Conservation (phyloP, 2,113 vertebrate species). For the Donacobius atricapilla region DNA sequence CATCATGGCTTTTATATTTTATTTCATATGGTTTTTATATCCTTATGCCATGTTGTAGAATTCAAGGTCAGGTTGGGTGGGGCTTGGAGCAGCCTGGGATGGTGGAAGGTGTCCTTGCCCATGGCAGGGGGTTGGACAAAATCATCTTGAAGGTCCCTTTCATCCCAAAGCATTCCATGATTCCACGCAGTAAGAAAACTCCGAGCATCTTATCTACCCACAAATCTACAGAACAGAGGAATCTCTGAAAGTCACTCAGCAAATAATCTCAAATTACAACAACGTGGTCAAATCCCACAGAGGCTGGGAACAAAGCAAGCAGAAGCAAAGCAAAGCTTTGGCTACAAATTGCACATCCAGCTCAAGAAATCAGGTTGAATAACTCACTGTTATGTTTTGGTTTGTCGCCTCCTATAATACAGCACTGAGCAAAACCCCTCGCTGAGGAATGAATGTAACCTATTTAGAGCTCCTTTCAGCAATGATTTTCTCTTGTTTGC, state of each 20-base stretch:
- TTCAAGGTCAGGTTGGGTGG: not conserved
- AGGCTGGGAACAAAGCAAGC: not conserved
- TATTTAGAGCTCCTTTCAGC: not conserved
- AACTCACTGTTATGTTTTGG: not conserved
- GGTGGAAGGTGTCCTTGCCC: not conserved
- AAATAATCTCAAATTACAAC: not conserved
- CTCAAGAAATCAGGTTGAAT: not conserved
- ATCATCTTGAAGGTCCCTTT: not conserved
- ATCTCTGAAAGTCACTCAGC: not conserved
- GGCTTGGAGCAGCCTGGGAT: not conserved
- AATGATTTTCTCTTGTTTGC: not conserved
- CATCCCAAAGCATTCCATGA: not conserved
- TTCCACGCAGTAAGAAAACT: not conserved
- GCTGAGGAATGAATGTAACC: not conserved
- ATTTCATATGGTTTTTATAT: not conserved
- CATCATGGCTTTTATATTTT: fast-evolving
- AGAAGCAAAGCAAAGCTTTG: not conserved
- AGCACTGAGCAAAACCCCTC: not conserved
- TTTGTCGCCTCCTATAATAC: not conserved
- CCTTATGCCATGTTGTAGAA: not conserved
- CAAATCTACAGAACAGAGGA: not conserved
- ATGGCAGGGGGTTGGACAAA: not conserved
- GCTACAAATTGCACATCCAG: not conserved
- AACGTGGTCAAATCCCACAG: not conserved
- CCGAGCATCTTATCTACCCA: not conserved